Conservation (phyloP, 2,888 invertebrate species). For the Nesidiocoris tenuis region DNA sequence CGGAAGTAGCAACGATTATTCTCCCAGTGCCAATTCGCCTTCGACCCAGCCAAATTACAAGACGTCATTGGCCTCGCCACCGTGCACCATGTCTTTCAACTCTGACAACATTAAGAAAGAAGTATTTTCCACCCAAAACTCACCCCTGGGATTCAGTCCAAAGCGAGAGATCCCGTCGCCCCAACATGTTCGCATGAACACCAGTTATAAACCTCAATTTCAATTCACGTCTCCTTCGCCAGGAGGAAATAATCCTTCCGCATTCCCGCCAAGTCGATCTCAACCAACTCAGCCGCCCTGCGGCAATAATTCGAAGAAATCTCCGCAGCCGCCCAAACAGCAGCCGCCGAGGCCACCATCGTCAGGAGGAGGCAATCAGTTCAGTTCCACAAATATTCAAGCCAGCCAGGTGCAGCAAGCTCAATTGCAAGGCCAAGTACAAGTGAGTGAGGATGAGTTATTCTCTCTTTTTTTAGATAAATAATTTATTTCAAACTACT, state of each 20-base stretch:
- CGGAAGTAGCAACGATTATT: constrained; percentile 39
- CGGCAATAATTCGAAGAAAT: constrained; percentile 1
- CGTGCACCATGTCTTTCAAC: constrained; percentile 46
- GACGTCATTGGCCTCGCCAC: constrained; percentile 28
- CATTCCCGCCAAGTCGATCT: constrained; percentile 52
- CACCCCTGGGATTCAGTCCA: constrained; percentile 50
- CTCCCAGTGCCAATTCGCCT: constrained; percentile 24
- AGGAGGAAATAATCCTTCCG: constrained; percentile 55
- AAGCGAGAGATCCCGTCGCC: constrained; percentile 53
- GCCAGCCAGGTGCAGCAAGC: constrained; percentile 86
- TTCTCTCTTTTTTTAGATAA: too few relatives aligned
- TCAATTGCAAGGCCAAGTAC: constrained; percentile 64
- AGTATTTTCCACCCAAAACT: constrained; percentile 51
- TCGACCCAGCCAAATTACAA: constrained; percentile 25
- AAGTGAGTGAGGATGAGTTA: too few relatives aligned
- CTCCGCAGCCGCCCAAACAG: constrained; percentile 18
- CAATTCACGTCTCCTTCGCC: constrained; percentile 45
- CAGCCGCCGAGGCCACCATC: constrained; percentile 48
- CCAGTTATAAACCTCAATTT: constrained; percentile 52
- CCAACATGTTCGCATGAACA: constrained; percentile 32
- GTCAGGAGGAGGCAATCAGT: constrained; percentile 24
- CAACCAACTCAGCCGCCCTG: constrained; percentile 15
- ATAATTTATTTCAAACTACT: too few relatives aligned
- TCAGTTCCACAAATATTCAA: constrained; percentile 58
- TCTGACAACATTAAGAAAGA: constrained; percentile 53